Conservation (phyloP, 2,113 vertebrate species). For the Ammodytes marinus region DNA sequence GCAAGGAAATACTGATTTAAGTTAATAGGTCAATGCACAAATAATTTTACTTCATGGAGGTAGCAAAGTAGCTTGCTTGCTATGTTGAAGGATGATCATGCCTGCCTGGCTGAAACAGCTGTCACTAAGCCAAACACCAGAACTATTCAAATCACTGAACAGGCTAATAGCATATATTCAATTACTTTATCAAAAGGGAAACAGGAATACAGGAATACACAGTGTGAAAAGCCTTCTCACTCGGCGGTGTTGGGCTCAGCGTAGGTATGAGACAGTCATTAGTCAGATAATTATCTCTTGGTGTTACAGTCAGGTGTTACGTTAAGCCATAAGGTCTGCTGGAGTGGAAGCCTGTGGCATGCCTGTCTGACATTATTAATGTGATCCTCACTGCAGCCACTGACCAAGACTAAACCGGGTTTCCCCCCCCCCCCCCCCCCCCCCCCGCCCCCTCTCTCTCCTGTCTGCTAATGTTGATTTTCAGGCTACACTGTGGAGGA, state of each 20-base stretch:
- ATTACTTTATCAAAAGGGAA: too few species aligned
- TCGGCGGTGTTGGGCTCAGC: neutral
- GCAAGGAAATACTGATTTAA: neutral
- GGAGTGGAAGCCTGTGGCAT: constrained; percentile 23
- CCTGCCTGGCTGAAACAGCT: neutral
- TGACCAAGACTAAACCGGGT: constrained; percentile 48
- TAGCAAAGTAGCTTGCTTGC: neutral
- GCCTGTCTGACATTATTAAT: constrained; percentile 58
- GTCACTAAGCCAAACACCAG: too few species aligned
- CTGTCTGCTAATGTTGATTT: constrained; percentile 68
- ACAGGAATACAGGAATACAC: too few species aligned
- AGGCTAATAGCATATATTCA: neutral
- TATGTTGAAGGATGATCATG: neutral
- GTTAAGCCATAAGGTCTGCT: constrained; percentile 57
- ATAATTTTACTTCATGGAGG: neutral
- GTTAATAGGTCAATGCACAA: neutral
- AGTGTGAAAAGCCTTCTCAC: constrained; percentile 25
- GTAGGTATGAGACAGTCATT: constrained; percentile 64
- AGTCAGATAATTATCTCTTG: constrained; percentile 65
- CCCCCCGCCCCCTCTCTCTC: neutral
- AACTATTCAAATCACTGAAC: neutral
- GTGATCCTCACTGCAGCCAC: constrained; percentile 30
- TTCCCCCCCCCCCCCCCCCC: neutral
- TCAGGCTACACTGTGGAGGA: constrained; percentile 92
- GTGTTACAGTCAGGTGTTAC: constrained; percentile 50